Percentiles rank a stretch among this genome's conserved stretches.
Conservation (phyloP, 92 coral and sea anemone genomes). For the Epizoanthus ramosus region DNA sequence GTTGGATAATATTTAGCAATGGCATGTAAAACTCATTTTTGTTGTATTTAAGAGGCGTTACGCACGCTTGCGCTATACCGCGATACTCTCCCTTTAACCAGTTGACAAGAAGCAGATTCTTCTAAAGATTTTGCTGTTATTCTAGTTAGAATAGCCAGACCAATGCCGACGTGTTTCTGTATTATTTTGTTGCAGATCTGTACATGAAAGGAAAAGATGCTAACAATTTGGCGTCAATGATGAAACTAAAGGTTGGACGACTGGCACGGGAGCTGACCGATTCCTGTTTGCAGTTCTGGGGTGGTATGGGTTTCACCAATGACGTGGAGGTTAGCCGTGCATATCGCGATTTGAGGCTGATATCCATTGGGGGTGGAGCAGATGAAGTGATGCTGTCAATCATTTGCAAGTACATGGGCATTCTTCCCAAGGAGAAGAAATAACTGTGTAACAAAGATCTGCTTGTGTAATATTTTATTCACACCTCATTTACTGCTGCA, state of each 20-base stretch:
- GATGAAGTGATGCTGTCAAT: slow-evolving; percentile 98
- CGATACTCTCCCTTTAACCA: no score
- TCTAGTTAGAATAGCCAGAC: no score
- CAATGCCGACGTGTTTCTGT: no score
- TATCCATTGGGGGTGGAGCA: slow-evolving; percentile 98
- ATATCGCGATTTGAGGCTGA: slow-evolving; percentile 79
- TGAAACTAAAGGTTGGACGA: slow-evolving; percentile 93
- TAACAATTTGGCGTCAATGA: slow-evolving; percentile 90
- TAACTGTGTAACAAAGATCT: no score
- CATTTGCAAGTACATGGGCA: slow-evolving; percentile 87
- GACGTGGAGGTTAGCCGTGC: slow-evolving; percentile 90
- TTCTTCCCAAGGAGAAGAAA: slow-evolving; percentile 65
- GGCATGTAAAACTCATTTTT: no score
- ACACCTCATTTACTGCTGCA: no score
- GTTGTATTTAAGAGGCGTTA: no score
- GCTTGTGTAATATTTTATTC: no score
- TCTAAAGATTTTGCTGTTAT: no score
- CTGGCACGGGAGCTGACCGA: slow-evolving; percentile 86
- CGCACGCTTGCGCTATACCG: no score
- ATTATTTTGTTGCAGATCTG: slow-evolving; percentile 60
- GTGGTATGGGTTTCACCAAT: slow-evolving; percentile 96
- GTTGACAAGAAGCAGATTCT: no score
- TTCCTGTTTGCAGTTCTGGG: slow-evolving; percentile 98
- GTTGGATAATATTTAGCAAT: no score
- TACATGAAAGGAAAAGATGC: slow-evolving; percentile 88